Base-by-base conservation (phyloP, 2,888 invertebrate species). In the Theretra japonica region DNA sequence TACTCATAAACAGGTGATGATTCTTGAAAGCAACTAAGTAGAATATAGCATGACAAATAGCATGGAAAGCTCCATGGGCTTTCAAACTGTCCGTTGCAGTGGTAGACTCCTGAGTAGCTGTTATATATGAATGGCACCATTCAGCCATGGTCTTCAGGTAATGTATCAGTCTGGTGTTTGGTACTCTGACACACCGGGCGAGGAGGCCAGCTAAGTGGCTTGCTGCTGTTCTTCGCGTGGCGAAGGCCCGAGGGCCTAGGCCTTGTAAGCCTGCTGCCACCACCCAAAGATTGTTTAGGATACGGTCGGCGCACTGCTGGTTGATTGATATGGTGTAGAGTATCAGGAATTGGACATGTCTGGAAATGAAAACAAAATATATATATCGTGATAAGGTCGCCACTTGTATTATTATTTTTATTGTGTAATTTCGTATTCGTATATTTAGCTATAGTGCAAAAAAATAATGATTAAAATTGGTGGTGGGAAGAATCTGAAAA, bases 21-120 rank as follows among this genome's bases (percentile, higher is more conserved):
- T 98, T 97, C 74, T 98, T 96, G 87, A 99, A 99, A 0, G 98
- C 97, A 74, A 99, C 96, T 21, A 99, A 95, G 89, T 99, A 99
- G 92, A 99, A 99, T 62, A 99, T 94, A 0, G 98, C 96, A 89
- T 99, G 99, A 80, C 99, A 99, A 4, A 98, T 96, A 1, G 97
- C 96, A 86, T 98, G 99, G 91, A 99, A 99, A 0, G 98, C 97
- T 4, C 96, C 95, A 86, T 99, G 99, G 0, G 96, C 95, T 80
- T 96, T 96, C 4, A 87, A 75, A 68, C 90, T 90, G 73, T 94
- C 91, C 25, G 81, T 82, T 0, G 86, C 76, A 0, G 90, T 76
- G 0, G 87, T 76, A 77, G 91, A 82, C 89, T 97, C 96, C 75
- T 97, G 96, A 0, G 92, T 86, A 0, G 95, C 95, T 0, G 95